Conservation (phyloP, 2,888 invertebrate species). For the Panopea generosa region DNA sequence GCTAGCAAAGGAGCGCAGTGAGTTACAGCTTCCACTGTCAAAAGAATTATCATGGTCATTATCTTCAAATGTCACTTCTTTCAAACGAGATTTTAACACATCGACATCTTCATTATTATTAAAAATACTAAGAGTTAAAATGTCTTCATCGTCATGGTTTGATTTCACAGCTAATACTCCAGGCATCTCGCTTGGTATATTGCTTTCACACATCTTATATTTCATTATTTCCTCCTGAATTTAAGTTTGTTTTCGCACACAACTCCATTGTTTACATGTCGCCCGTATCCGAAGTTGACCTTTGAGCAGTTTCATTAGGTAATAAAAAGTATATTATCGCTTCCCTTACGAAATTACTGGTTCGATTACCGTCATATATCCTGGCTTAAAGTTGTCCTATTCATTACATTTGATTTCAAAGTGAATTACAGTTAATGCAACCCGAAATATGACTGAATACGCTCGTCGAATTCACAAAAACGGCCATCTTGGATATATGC, state of each 20-base stretch:
- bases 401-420: too few species aligned
- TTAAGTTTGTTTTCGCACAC: too few species aligned
- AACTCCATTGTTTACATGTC: too few species aligned
- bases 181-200: slow-evolving; percentile 26
- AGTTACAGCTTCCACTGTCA: neutral
- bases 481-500: slow-evolving; percentile 64
- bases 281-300: too few species aligned
- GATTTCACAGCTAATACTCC: slow-evolving; percentile 20
- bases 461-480: neutral
- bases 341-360: too few species aligned
- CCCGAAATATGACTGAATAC: neutral
- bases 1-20: neutral
- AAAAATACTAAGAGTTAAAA: slow-evolving; percentile 45
- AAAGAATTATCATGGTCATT: neutral
- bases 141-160: slow-evolving; percentile 23
- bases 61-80: slow-evolving; percentile 27
- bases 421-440: too few species aligned
- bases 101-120: slow-evolving; percentile 70
- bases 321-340: too few species aligned
- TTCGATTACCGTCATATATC: too few species aligned
- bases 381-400: too few species aligned
- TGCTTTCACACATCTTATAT: slow-evolving; percentile 44
- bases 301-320: too few species aligned
- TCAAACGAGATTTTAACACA: slow-evolving; percentile 65
- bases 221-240: neutral